Conservation (phyloP, 2,888 invertebrate genomes). For the Trichogramma evanescens region DNA sequence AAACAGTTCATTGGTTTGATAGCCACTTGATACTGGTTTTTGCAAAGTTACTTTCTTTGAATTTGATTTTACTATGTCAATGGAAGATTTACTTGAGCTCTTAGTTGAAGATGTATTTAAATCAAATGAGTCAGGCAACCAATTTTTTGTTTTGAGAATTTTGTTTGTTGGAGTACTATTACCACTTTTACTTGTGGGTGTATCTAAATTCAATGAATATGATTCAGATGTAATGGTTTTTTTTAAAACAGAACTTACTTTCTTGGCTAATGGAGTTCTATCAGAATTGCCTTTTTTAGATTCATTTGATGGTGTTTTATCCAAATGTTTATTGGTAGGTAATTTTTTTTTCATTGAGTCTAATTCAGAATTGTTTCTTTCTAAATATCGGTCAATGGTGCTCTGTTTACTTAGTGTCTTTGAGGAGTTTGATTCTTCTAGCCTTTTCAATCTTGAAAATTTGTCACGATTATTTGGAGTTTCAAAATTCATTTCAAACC, state of each 20-base stretch:
- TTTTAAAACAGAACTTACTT: background rate
- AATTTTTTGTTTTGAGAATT: background rate
- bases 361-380: background rate
- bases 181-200: background rate
- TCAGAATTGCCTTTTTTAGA: background rate
- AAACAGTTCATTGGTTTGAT: background rate
- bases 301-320: conserved; percentile 5
- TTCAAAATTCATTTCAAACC: conserved; percentile 40
- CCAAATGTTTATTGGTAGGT: background rate
- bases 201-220: background rate
- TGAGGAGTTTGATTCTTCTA: background rate
- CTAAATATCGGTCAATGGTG: conserved; percentile 9
- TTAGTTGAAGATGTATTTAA: background rate
- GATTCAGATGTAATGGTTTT: conserved; percentile 8
- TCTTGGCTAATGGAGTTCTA: conserved; percentile 6
- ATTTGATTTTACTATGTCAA: background rate
- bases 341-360: background rate
- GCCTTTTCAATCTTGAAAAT: conserved; percentile 20
- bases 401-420: conserved; percentile 2
- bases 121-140: background rate
- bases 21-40: too few species aligned
- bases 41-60: background rate
- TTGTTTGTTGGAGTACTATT: conserved; percentile 1
- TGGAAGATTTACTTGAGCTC: background rate
- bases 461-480: conserved; percentile 44